Percentiles rank a stretch among this genome's conserved stretches.
Evolutionary conservation across 53 echinoderm and acorn worm genomes (phyloP).

Genomic region (Luidia sarsii): DNA sequence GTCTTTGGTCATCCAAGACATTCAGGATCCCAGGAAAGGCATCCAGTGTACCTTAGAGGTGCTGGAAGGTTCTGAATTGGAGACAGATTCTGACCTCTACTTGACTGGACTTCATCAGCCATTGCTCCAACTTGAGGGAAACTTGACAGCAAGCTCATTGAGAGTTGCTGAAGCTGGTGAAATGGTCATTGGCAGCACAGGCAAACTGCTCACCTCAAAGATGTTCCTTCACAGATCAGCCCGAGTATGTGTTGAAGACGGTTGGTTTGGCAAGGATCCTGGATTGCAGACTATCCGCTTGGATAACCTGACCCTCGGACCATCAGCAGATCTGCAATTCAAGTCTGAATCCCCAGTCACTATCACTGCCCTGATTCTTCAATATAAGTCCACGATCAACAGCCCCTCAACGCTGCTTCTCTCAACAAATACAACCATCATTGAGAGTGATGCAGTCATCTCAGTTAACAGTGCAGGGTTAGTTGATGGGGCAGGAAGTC

Average conservation of each 20-base stretch:
- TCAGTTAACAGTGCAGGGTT: slow-evolving; percentile 68
- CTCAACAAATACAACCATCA: slow-evolving; percentile 22
- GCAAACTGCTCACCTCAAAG: slow-evolving; percentile 9
- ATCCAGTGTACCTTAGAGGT: slow-evolving; percentile 72
- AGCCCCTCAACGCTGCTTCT: slow-evolving; percentile 16
- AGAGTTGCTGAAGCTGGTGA: slow-evolving; percentile 35
- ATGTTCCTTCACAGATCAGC: slow-evolving; percentile 19
- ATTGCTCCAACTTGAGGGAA: slow-evolving; percentile 61
- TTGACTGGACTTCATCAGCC: slow-evolving; percentile 46
- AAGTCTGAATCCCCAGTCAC: slow-evolving; percentile 2
- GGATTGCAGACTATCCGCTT: neutral
- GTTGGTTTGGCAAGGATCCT: slow-evolving; percentile 1
- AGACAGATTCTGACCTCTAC: slow-evolving; percentile 9
- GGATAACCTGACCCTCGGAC: slow-evolving; percentile 26
- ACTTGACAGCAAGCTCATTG: slow-evolving; percentile 49
- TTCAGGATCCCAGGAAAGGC: slow-evolving; percentile 33
- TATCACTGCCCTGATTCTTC: slow-evolving; percentile 8
- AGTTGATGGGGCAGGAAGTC: slow-evolving; percentile 60
- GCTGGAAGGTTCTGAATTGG: slow-evolving; percentile 42
- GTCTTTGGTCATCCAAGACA: slow-evolving; percentile 20
- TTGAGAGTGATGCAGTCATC: slow-evolving; percentile 38
- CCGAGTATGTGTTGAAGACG: neutral
- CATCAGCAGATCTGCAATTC: slow-evolving; percentile 15
- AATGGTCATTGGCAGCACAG: neutral
- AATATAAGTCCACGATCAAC: slow-evolving; percentile 18